Base-by-base conservation (phyloP, 2,888 invertebrate genomes). In the Brachylomia viminalis region DNA sequence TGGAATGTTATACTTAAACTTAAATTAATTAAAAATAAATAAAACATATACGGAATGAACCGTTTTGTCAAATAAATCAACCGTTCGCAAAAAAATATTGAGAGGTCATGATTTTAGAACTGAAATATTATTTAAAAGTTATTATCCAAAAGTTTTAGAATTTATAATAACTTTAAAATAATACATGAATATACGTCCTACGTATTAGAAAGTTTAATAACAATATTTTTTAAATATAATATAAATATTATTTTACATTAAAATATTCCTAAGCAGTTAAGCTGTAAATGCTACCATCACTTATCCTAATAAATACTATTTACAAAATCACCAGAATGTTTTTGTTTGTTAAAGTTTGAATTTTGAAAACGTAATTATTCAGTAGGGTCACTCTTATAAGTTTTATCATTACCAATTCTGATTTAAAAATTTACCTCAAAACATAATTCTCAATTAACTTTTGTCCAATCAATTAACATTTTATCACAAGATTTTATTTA, bases 221-320 rank as follows among this genome's bases (percentile, higher is more conserved):
- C 94, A 95, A 94, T 95, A 93, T 93, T 93, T 92, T 95, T 95
- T 95, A 95, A 96, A 95, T 95, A 95, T 93, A 91, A 94, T 92
- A 96, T 96, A 96, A 96, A 96, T 96, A 96, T 95, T 96, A 95
- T 93, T 95, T 96, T 96, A 96, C 96, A 96, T 94, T 95, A 95
- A 91, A 93, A 94, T 93, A 93, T 93, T 92, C 92, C 91, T 95
- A 95, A 95, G 96, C 95, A 93, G 91, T 94, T 94, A 95, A 94
- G 95, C 94, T 90, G 90, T 95, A 95, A 95, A 95, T 94, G 94
- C 96, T 96, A 96, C 91, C 92, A 91, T 95, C 92, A 93, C 95
- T 95, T 94, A 95, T 88, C 90, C 95, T 96, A 96, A 95, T 95
- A 96, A 96, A 96, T 96, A 96, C 94, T 96, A 96, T 96, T 92